Conservation (phyloP, 1,140 invertebrate genomes). For the Agraylea sexmaculata region DNA sequence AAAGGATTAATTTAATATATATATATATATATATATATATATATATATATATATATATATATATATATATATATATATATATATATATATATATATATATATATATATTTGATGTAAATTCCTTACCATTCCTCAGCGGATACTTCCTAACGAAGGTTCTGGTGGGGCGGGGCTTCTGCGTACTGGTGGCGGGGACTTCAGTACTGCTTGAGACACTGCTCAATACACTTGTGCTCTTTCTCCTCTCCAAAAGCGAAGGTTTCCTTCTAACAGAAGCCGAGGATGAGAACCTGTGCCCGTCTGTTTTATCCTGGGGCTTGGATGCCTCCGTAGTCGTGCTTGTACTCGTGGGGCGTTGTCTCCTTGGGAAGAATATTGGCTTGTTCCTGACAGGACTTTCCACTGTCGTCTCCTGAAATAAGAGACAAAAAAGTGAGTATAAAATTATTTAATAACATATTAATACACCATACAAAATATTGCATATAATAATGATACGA, state of each 20-base stretch:
- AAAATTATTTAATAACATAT: no score
- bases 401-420: not conserved
- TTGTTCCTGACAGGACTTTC: constrained; percentile 5
- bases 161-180: constrained; percentile 5
- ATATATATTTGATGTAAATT: no score
- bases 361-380: constrained; percentile 16
- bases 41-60: no score
- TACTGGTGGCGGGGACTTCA: constrained; percentile 10
- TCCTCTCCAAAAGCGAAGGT: constrained; percentile 9
- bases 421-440: no score
- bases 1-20: no score
- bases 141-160: constrained; percentile 21
- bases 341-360: not conserved
- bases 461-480: no score
- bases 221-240: constrained; percentile 9
- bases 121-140: constrained; percentile 14
- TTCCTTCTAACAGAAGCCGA: constrained; percentile 8
- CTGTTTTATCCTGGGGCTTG: not conserved
- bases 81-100: no score
- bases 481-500: no score
- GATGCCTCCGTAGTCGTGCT: constrained; percentile 9
- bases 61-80: no score
- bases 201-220: constrained; percentile 4
- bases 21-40: no score
- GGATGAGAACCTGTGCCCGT: constrained; percentile 12